Evolutionary conservation across 2,113 vertebrate species (phyloP), one percentile per base, ranked within the genome.

Genomic region (Tupaia tana): DNA sequence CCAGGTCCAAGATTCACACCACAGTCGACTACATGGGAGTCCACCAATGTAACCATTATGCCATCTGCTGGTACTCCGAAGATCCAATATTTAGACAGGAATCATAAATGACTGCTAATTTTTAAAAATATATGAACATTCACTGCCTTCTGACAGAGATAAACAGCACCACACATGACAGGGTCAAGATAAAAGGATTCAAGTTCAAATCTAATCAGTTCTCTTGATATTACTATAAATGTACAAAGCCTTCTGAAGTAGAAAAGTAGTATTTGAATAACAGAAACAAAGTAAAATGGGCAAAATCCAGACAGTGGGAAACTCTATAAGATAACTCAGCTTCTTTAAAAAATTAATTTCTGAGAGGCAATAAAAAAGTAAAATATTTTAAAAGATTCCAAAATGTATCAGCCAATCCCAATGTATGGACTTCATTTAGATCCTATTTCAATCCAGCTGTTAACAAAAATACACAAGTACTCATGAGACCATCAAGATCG

Each of bases 381-480:
- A 78, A 83, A 34, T 6, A 54, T 12, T 61, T 56, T 4, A 70
- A 79, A 12, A 58, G 4, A 25, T 18, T 34, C 2, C 25, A 59
- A 89, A 61, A 16, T 2, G 20, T 0, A 22, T n/a, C 52, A 73
- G 3, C 11, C 56, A 31, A 7, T 1, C 3, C 9, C 25, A 10
- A 0, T 1, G 1, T 1, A 2, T 2, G 6, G 4, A 18, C 15
- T 25, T 56, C 18, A 64, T 7, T 11, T 27, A 34, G 20, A 69
- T 52, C 13, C 63, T n/a, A 7, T 70, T 34, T 67, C 25, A 20
- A 56, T 9, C 3, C 18, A 27, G 18, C 9, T 29, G 7, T 5
- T 69, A 58, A 7, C 0, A 0, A 77, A 24, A 43, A 34, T 3
- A 14, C 3, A 18, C 0, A 12, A 22, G 18, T 3, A 2, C 6